A percentile compares a stretch with the other conserved stretches of the same genome.
phyloP scores from a whole-genome alignment of 2,888 invertebrate genomes.

The Synergus itoensis region DNA sequence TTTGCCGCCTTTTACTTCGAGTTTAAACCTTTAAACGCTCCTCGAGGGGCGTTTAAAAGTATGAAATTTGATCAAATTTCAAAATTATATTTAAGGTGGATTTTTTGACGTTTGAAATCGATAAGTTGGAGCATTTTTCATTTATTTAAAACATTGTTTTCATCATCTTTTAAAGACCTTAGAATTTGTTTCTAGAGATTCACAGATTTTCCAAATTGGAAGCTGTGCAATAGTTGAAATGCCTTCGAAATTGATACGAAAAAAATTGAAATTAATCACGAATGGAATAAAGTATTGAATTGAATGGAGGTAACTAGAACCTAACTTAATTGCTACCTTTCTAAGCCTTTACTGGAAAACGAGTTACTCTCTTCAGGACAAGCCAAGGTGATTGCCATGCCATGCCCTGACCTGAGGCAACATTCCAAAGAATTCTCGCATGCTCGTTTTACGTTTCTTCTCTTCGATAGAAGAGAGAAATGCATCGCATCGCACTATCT shows the following conservation, averaged over 20 bases:
- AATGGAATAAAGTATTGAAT: not conserved
- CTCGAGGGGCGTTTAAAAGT: too few species aligned
- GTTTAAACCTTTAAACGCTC: not conserved
- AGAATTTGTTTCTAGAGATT: too few species aligned
- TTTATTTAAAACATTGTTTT: too few species aligned
- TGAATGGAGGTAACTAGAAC: not conserved
- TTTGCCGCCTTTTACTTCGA: not conserved
- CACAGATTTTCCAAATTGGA: too few species aligned
- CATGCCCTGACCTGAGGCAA: constrained; percentile 40
- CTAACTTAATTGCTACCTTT: constrained; percentile 26
- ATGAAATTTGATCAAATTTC: too few species aligned
- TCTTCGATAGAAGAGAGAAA: not conserved
- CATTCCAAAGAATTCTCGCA: constrained; percentile 35
- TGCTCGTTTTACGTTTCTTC: constrained; percentile 8
- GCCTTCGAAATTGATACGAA: not conserved
- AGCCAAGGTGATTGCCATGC: constrained; percentile 40
- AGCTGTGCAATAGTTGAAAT: not conserved
- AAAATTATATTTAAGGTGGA: not conserved
- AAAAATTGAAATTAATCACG: not conserved
- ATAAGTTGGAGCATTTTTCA: too few species aligned
- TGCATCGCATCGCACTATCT: constrained; percentile 3
- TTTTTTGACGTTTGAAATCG: not conserved
- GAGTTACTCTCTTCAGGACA: constrained; percentile 39
- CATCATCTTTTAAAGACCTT: too few species aligned
- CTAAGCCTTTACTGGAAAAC: constrained; percentile 39